Evolutionary conservation across 2,113 vertebrate genomes (phyloP), one percentile per base, ranked within the genome.

Genomic region (Cyrtonyx montezumae): DNA sequence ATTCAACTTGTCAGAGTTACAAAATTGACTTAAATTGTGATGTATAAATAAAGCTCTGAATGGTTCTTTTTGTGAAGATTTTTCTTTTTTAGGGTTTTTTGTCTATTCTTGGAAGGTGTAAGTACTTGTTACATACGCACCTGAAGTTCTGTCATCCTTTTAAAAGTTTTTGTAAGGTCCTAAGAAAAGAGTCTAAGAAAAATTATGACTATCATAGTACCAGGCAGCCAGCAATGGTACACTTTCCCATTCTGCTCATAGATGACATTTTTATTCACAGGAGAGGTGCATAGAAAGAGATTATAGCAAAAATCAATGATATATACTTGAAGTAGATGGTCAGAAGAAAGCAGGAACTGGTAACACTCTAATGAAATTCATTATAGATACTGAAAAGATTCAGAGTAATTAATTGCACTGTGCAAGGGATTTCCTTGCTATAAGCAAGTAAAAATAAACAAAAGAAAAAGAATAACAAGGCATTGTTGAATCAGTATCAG

Each of bases 91-190:
- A 59, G 49, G 12, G 28, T 37, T 53, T 78, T 87, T 69, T 74
- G 7, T 59, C 25, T 74, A 3, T 40, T 67, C 32, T 23, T 79
- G 68, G 59, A 66, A 70, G 69, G 20, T 13, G 16, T 67, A 79
- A 93, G 84, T 93, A n/a, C 16, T 76, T 84, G 23, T 77, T 94
- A 79, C 11, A 10, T 73, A 73, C 87, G 90, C 68, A 79, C 42
- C 59, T 94, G 34, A 59, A 48, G 87, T 87, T 89, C 91, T 80
- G 49, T 78, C 25, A 13, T 83, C 36, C 73, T 94, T 90, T 87
- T 79, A 55, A 74, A 55, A 89, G 42, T 58, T 85, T 80, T 46
- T 94, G 59, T 32, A 84, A 63, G 79, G 55, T 79, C 51, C 36
- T 28, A 63, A 40, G 25, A 63, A 28, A 63, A 63, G 61, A 63